These are phyloP conservation scores for Nannobrachium achirus DNA, from an alignment of 2,113 vertebrate genomes.

Conservation along the genomic window DNA sequence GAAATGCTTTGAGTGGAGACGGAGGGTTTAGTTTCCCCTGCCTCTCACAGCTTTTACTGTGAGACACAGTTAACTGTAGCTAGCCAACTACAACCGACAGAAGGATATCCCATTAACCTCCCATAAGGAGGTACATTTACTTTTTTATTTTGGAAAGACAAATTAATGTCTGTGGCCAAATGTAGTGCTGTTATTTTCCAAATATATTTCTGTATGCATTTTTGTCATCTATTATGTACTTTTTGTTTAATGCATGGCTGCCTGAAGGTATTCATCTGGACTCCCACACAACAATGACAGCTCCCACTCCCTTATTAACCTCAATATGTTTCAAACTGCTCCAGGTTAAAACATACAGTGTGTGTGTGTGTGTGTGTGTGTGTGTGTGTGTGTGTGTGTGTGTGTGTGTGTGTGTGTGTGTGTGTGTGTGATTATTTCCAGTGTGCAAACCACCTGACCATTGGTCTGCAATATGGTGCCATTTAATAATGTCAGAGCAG, in stretches of 20 bases:
- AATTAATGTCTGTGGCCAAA: too few relatives aligned
- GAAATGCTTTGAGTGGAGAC: too few relatives aligned
- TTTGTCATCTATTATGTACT: too few relatives aligned
- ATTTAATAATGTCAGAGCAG: constrained; percentile 15
- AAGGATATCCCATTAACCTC: too few relatives aligned
- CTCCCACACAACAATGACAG: constrained; percentile 8
- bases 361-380: neutral
- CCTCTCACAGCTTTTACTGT: too few relatives aligned
- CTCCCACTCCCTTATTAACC: constrained; percentile 1
- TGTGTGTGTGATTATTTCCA: neutral
- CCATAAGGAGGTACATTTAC: too few relatives aligned
- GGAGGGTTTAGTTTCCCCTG: too few relatives aligned
- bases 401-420: neutral
- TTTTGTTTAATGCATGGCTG: constrained; percentile 11
- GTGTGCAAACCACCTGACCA: constrained; percentile 20
- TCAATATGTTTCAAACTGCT: neutral
- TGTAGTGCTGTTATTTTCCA: constrained; percentile 24
- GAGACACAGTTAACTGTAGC: too few relatives aligned
- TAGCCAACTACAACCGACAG: too few relatives aligned
- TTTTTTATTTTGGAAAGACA: too few relatives aligned
- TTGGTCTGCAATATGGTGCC: constrained; percentile 25
- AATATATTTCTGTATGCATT: constrained; percentile 14
- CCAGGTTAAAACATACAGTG: constrained; percentile 20
- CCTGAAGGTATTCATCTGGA: constrained; percentile 8
- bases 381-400: neutral